Base-by-base conservation (phyloP, 2,797 vertebrate species). In the Aythya fuligula region DNA sequence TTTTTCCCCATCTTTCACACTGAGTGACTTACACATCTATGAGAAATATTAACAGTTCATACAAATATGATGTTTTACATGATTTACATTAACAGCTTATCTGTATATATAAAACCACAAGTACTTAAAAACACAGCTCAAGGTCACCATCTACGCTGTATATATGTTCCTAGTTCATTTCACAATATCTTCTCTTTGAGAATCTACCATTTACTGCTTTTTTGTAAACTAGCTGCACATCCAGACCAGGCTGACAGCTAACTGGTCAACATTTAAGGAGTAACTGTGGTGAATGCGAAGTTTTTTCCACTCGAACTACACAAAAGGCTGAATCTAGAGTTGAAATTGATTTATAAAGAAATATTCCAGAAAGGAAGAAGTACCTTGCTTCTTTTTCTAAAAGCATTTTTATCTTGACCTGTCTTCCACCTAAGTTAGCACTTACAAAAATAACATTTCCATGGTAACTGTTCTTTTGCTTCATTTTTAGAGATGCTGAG, bases 381-480 rank as follows among this genome's bases (percentile, higher is more conserved):
- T 61, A 85, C 49, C 43, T 86, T 60, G 51, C 3, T n/a, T 19
- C 32, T 82, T 79, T 87, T 87, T 69, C 32, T 41, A 30, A 85
- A 87, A 88, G 30, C 5, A 56, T 94, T 94, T 94, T 96, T 86
- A 36, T 90, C 87, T 83, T 94, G 95, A 96, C 95, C 91, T 78
- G 87, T 91, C 94, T 96, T 95, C 45, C 76, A 96, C 96, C 70
- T 88, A 91, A 92, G 91, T 72, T 94, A 61, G 39, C 79, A 86
- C 85, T 94, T 80, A 78, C 15, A 94, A 87, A 94, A 94, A 90
- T 84, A 95, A 91, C 83, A 94, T 96, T 95, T 95, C 95, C 93
- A 96, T 96, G 94, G 96, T 93, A 95, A 96, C 93, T 88, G 87
- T 81, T 88, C 91, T 84, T 94, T 84, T 88, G 58, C 62, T 96